phyloP scores from a whole-genome alignment of 2,888 invertebrate genomes.

The Urechis unicinctus region DNA sequence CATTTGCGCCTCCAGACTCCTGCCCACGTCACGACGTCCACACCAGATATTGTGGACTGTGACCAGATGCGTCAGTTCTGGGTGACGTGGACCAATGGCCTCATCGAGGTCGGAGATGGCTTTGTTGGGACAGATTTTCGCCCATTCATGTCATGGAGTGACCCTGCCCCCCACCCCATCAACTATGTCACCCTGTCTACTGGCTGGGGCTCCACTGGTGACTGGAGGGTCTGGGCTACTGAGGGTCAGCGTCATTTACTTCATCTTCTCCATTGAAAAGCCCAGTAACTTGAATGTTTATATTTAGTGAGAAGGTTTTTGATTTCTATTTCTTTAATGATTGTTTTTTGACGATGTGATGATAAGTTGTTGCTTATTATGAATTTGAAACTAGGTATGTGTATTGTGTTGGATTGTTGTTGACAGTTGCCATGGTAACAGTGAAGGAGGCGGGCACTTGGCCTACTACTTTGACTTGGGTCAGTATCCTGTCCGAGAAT shows the following conservation, averaged over 20 bases:
- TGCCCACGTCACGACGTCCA: not conserved
- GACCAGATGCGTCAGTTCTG: slow-evolving; percentile 5
- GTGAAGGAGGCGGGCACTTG: not conserved
- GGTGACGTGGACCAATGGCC: slow-evolving; percentile 6
- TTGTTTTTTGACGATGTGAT: too few species aligned
- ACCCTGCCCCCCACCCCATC: not conserved
- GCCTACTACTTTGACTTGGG: not conserved
- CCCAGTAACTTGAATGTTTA: too few species aligned
- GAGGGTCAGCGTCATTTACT: too few species aligned
- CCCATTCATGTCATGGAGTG: not conserved
- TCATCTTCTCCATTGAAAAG: too few species aligned
- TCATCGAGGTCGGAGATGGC: slow-evolving; percentile 7
- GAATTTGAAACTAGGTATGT: too few species aligned
- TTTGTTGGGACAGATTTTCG: not conserved
- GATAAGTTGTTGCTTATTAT: too few species aligned
- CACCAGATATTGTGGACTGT: slow-evolving; percentile 4
- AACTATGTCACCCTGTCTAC: not conserved
- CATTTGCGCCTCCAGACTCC: not conserved
- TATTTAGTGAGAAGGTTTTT: too few species aligned
- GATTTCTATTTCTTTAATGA: too few species aligned
- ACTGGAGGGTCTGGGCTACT: not conserved
- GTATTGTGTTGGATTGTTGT: too few species aligned
- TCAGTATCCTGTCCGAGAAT: not conserved
- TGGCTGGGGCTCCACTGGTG: not conserved
- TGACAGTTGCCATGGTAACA: not conserved